Base-by-base conservation (phyloP, 1,140 invertebrate genomes). In the Prorops nasuta region DNA sequence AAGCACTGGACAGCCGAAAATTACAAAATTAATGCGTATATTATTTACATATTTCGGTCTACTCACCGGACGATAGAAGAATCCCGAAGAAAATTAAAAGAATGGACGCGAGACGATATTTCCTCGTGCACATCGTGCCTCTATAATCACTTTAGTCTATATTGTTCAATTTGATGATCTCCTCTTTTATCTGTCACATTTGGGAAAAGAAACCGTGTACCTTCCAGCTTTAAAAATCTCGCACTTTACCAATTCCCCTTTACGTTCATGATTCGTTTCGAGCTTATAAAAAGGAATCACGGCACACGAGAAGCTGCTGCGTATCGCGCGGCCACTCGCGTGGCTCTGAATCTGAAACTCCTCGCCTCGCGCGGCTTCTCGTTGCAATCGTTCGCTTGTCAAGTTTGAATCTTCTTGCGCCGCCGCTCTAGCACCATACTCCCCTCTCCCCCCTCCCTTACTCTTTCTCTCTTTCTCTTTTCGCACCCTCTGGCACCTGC, bases 261-360 rank as follows among this genome's bases (percentile, higher is more conserved):
- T 41, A 17, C 16, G 12, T 19, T 34, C 18, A 7, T 1, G 19
- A 39, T 36, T 14, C 34, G 4, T 28, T 28, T 28, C 24, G 10
- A 28, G n/a, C n/a, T 10, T 6, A 28, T 10, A 28, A 28, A 28
- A 4, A 28, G 4, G 4, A 28, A 28, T 28, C 4, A 28, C 10
- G 24, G 24, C 24, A 28, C 24, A 10, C 24, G 24, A 4, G 24
- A 6, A 28, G 10, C 24, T 51, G 63, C 58, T 48, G 47, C 60
- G 66, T 54, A 52, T 58, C 59, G 62, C 62, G 58, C 66, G 61
- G 56, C 62, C 59, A 66, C 68, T 70, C 62, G 66, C 63, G 69
- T 61, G 66, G 58, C 53, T 71, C 64, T 69, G 67, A 69, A n/a
- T n/a, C 54, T 46, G 50, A 49, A 41, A 55, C 36, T 39, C 41